Evolutionary conservation across 2,888 invertebrate species (phyloP).

Genomic region (Spialia ferax): DNA sequence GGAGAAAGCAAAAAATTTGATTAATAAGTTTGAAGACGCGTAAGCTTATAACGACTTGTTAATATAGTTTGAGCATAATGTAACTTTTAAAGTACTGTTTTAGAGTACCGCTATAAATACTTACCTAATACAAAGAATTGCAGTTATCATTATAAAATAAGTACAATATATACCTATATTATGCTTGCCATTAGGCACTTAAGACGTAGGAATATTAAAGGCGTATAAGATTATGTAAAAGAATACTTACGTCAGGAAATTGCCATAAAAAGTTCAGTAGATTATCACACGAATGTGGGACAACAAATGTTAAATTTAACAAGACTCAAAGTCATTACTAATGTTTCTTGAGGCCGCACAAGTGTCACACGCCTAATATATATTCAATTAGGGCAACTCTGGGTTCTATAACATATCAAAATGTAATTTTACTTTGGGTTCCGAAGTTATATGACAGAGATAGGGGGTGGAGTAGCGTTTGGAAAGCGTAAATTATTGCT

Average conservation of each 20-base stretch:
- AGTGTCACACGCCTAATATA: slow-evolving; percentile 72
- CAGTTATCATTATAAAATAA: too few relatives aligned
- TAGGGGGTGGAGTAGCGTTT: not conserved
- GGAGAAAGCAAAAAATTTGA: not conserved
- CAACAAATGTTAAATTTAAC: slow-evolving; percentile 65
- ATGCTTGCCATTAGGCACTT: too few relatives aligned
- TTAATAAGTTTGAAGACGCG: too few relatives aligned
- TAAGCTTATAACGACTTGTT: not conserved
- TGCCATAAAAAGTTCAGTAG: not conserved
- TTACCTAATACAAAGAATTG: too few relatives aligned
- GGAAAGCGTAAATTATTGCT: not conserved
- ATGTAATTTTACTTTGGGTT: slow-evolving; percentile 25
- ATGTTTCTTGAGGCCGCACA: slow-evolving; percentile 74
- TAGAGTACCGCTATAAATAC: too few relatives aligned
- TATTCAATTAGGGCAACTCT: slow-evolving; percentile 69
- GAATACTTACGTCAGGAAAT: not conserved
- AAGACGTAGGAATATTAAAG: not conserved
- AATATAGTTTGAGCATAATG: not conserved
- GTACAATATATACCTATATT: too few relatives aligned
- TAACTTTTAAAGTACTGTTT: too few relatives aligned
- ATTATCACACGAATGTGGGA: slow-evolving; percentile 31
- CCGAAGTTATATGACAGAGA: not conserved
- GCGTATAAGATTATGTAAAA: not conserved
- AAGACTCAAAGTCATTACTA: slow-evolving; percentile 68
- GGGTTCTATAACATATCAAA: slow-evolving; percentile 47